Evolutionary conservation across 2,888 invertebrate species (phyloP).

Genomic region (Leptura quadrifasciata): DNA sequence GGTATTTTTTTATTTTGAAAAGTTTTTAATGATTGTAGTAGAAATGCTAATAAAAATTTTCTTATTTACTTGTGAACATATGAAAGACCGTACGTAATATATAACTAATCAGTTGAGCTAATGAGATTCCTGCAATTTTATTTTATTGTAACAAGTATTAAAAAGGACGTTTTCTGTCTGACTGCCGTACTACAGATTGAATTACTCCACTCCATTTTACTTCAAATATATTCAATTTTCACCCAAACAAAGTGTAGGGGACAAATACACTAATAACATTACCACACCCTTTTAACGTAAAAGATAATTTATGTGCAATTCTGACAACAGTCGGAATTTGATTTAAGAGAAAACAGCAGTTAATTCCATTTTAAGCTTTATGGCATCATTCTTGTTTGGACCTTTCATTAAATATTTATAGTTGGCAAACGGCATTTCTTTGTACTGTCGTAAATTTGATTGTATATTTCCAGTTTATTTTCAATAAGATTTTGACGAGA

Average conservation of each 20-base stretch:
- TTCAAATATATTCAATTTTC: conserved; percentile 10
- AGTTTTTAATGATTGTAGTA: no score
- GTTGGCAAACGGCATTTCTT: conserved; percentile 15
- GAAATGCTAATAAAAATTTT: background rate
- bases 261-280: conserved; percentile 5
- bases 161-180: background rate
- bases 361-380: conserved; percentile 25
- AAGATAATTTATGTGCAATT: conserved; percentile 23
- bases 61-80: background rate
- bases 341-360: conserved; percentile 10
- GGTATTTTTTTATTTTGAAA: no score
- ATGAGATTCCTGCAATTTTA: background rate
- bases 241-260: conserved; percentile 8
- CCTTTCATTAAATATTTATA: conserved; percentile 19
- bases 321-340: conserved; percentile 21
- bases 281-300: conserved; percentile 22
- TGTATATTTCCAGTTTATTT: background rate
- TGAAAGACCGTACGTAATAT: no score
- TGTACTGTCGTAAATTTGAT: conserved; percentile 4
- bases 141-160: background rate
- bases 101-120: no score
- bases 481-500: background rate
- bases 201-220: background rate
- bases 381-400: conserved; percentile 6
- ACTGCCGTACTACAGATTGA: background rate